Base-by-base conservation (phyloP, 2,888 invertebrate species). In the Synanthedon vespiformis region DNA sequence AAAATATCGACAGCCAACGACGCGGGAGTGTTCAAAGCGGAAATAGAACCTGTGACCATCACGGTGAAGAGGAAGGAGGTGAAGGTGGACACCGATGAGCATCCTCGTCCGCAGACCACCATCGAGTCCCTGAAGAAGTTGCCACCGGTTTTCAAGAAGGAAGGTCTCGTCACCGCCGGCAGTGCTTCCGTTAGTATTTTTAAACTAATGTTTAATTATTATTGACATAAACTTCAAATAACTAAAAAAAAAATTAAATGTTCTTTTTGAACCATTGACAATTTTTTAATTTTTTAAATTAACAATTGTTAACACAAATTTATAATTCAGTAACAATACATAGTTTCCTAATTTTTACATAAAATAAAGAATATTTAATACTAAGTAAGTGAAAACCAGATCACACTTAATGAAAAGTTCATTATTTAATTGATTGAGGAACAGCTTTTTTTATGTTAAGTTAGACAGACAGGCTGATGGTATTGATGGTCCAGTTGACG, bases 151-250 rank as follows among this genome's bases (percentile, higher is more conserved):
- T 99, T 99, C 87, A 96, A 98, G 82, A 96, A 98, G 79, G 93
- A 95, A 61, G 99, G 98, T 0, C 89, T 95, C 2, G 97, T 98
- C 12, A 97, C 97, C 5, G 98, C 98, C 55, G 99, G 97, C 13
- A 92, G 93, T 59, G 97, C 98, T 50, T 98, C 98, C 3, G 96
- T 97, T 82, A 90, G 91, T 68, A 16, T 16, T 16, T 16, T 22
- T 16, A 11, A 34, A 34, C 8, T 10, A 5, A 34, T 34, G 8
- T 10, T 1, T 34, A 34, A 34, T 10, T 10, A 10, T 34, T 6
- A 27, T 27, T n/a, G n/a, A n/a, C n/a, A n/a, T n/a, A n/a, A n/a
- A n/a, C n/a, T n/a, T n/a, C n/a, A n/a, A n/a, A n/a, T n/a, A n/a
- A n/a, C n/a, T n/a, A n/a, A n/a, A n/a, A n/a, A 12, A 10, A 44